Base-by-base conservation (phyloP, 2,797 vertebrate genomes). In the Chrosomus eos region DNA sequence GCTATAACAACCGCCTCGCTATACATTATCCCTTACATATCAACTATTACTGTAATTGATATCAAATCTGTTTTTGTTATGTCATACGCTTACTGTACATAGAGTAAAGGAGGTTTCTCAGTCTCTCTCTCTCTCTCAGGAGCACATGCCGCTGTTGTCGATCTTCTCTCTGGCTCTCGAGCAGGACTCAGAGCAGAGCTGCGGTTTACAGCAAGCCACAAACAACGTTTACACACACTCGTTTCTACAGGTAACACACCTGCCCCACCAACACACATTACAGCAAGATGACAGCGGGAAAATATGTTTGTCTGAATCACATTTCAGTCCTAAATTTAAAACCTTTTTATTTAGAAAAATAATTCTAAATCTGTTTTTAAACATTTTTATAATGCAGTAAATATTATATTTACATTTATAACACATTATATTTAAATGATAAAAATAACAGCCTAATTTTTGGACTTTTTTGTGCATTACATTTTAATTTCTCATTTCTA, bases 81-180 rank as follows among this genome's bases (percentile, higher is more conserved):
- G 18, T 33, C 10, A 58, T 9, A 7, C 58, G 51, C 13, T 16
- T 7, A 4, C 21, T 36, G 74, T 58, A 38, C 21, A 14, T 62
- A 21, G 16, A 40, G 55, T 62, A 40, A 26, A 21, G 23, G 5
- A 33, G 23, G 18, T 79, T n/a, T 73, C 45, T 80, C n/a, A 31
- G 11, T 16, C n/a, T 33, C 26, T 38, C 28, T 33, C 10, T 68
- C 53, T 75, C 11, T 66, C 4, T 36, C 92, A 99, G 98, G 94
- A 94, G 28, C 96, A 96, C 90, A 99, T 99, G 98, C 98, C 98
- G 0, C 95, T 99, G 68, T 94, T 96, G 91, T 98, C 97, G 89
- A 98, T 99, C 94, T 99, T 98, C 90, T 97, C 96, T 53, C 94
- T 98, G 94, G 96, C 97, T 33, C 92, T 99, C 92, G 98, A 99